Conservation (phyloP, 1,140 invertebrate genomes). For the Pseudobourletiella spinata region DNA sequence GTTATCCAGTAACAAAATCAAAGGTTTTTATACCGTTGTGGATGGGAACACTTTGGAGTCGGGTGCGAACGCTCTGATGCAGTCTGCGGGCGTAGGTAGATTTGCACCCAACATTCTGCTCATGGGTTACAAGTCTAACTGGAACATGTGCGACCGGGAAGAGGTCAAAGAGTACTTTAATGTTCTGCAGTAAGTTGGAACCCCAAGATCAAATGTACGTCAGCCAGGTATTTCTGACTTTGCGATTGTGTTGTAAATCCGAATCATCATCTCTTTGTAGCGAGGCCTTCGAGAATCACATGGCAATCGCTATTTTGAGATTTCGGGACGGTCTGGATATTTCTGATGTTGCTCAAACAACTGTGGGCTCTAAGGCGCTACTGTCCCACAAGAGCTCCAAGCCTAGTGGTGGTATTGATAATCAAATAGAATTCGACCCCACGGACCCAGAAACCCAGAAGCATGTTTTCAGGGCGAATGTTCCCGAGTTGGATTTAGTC, state of each 20-base stretch:
- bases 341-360: no score
- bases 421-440: no score
- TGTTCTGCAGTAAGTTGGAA: conserved; percentile 84
- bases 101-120: conserved; percentile 85
- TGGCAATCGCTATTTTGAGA: conserved; percentile 78
- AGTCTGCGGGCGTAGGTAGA: conserved; percentile 79
- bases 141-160: conserved; percentile 59
- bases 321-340: conserved; percentile 72
- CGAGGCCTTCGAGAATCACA: conserved; percentile 82
- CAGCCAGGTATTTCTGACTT: no score
- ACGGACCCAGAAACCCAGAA: no score
- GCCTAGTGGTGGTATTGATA: no score
- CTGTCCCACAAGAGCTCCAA: no score
- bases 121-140: conserved; percentile 88
- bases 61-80: conserved; percentile 67
- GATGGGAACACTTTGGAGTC: conserved; percentile 65
- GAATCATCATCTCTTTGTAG: no score
- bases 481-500: no score
- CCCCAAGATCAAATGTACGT: no score
- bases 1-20: conserved; percentile 65
- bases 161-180: conserved; percentile 82
- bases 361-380: no score
- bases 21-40: conserved; percentile 77
- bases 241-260: no score
- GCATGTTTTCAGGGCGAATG: no score